Evolutionary conservation across 2,888 invertebrate genomes (phyloP).

Genomic region (Amblyteles armatorius): DNA sequence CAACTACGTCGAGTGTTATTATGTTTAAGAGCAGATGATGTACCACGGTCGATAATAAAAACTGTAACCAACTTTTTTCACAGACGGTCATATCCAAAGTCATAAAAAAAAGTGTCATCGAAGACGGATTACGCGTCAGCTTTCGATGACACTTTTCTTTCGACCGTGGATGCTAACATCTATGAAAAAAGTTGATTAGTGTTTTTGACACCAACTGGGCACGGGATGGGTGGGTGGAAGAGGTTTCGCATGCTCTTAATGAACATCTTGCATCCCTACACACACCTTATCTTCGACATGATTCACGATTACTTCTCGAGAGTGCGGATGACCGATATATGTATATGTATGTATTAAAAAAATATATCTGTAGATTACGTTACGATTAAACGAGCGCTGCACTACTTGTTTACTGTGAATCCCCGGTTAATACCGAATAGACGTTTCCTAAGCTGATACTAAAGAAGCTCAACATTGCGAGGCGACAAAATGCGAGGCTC

Average conservation of each 20-base stretch:
- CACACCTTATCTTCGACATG: constrained; percentile 38
- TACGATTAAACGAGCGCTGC: constrained; percentile 35
- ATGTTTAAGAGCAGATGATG: neutral
- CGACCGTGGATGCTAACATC: no score
- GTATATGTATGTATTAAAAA: constrained; percentile 21
- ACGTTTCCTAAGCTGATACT: neutral
- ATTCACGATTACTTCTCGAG: constrained; percentile 31
- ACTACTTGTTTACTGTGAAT: neutral
- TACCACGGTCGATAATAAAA: no score
- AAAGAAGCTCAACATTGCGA: neutral
- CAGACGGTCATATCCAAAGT: no score
- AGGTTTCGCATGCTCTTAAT: no score
- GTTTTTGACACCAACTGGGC: no score
- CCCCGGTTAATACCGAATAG: neutral
- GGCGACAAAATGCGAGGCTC: constrained; percentile 16
- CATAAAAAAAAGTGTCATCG: neutral
- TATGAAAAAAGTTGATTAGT: no score
- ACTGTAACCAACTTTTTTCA: no score
- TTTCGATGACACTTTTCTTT: no score
- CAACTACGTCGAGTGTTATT: neutral
- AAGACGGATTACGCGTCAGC: no score
- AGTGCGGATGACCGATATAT: constrained; percentile 24
- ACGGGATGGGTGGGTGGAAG: no score
- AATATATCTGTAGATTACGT: constrained; percentile 50
- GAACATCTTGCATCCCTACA: neutral